Base-by-base conservation (phyloP, 2,113 vertebrate genomes). In the Catharus bicknelli region DNA sequence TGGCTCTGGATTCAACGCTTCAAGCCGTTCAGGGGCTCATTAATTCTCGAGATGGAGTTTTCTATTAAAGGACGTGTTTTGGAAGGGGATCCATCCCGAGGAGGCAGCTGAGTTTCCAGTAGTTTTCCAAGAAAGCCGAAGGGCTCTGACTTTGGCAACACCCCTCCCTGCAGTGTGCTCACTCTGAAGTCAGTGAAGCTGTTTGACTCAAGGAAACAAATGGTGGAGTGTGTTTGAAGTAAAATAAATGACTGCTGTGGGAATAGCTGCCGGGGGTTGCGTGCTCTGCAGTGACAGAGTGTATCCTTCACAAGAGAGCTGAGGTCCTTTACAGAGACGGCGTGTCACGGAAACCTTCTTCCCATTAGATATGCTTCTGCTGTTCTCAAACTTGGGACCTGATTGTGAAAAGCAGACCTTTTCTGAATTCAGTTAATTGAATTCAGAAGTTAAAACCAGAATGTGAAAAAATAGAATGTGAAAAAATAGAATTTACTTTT, bases 1-100 rank as follows among this genome's bases (percentile, higher is more conserved):
- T 15, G 32, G 9, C 17, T 54, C 36, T 64, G 57, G 9, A 5
- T 0, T 0, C 38, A 40, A 30, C 0, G 0, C 42, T 74, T 79
- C 23, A 9, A 21, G 30, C 38, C 0, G 1, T n/a, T 67, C 16
- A 2, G 1, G 40, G 58, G 43, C 26, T 82, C n/a, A 1, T 30
- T 51, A 55, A 43, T 38, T 80, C 16, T 63, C 32, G 54, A 36
- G 57, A 11, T 20, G 5, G 4, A 23, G 18, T 47, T 93, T 69
- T 70, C 32, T 58, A 0, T 22, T 22, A 8, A 20, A 54, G 58
- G 16, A 21, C 13, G 45, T 12, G 13, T 55, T 69, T 85, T 51
- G 40, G 58, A 62, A 76, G 18, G 47, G 6, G 11, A 20, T 68
- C 51, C 16, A 16, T 48, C 32, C 43, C 25, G 27, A 48, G 27